Evolutionary conservation across 1,140 invertebrate genomes (phyloP).

Genomic region (Gryon sp.): DNA sequence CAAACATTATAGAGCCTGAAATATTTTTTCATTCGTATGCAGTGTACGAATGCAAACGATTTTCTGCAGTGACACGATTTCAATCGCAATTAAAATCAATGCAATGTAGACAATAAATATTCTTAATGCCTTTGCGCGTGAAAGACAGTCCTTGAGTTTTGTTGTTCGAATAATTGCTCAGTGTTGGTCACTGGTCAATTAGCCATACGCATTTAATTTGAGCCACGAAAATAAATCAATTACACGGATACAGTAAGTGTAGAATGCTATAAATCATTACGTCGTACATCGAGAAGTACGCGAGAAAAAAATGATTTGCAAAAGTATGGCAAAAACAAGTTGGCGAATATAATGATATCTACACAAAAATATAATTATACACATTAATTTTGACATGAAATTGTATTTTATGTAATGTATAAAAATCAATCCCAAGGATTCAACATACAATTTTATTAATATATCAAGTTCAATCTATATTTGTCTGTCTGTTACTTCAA

Average conservation of each 20-base stretch:
- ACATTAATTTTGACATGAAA: no score
- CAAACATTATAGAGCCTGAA: no score
- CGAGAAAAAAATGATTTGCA: conserved; percentile 45
- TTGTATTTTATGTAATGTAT: no score
- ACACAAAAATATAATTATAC: conserved; percentile 1
- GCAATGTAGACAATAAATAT: conserved; percentile 28
- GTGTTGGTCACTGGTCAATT: conserved; percentile 41
- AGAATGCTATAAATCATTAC: conserved; percentile 28
- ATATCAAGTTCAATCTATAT: no score
- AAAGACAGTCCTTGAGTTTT: conserved; percentile 29
- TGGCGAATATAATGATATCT: conserved; percentile 35
- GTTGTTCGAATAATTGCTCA: conserved; percentile 38
- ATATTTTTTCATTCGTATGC: no score
- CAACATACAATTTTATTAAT: no score
- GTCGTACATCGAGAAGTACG: conserved; percentile 15
- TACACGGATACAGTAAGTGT: conserved; percentile 34
- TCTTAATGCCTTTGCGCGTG: conserved; percentile 6
- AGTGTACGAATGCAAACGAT: conserved; percentile 16
- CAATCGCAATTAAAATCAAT: conserved; percentile 24
- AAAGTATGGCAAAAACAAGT: conserved; percentile 28
- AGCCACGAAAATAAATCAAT: conserved; percentile 43
- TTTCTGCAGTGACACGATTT: conserved; percentile 6
- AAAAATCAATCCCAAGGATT: no score
- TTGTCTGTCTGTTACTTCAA: no score
- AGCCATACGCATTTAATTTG: conserved; percentile 39